Conservation (phyloP, 2,888 invertebrate genomes). For the Biston betularia region DNA sequence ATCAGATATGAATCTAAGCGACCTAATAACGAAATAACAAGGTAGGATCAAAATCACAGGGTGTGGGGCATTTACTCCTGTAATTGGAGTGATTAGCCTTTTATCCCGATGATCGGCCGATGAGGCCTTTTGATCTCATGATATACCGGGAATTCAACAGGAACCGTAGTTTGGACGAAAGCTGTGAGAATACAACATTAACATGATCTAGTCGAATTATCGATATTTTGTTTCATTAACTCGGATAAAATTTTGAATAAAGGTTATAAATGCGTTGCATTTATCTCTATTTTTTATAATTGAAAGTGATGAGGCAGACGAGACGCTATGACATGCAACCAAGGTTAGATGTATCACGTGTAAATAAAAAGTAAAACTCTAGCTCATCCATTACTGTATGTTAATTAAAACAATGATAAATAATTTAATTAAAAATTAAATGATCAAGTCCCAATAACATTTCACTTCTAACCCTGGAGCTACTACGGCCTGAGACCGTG, state of each 20-base stretch:
- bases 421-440: constrained; percentile 40
- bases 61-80: constrained; percentile 25
- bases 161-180: not conserved
- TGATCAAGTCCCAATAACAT: constrained; percentile 49
- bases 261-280: too few relatives aligned
- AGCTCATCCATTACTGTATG: not conserved
- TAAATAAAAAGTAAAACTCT: not conserved
- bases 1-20: constrained; percentile 27
- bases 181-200: too few relatives aligned
- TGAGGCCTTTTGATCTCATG: constrained; percentile 17
- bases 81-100: constrained; percentile 29
- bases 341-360: not conserved
- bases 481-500: constrained; percentile 32
- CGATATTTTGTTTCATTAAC: too few relatives aligned
- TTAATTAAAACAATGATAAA: constrained; percentile 8
- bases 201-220: too few relatives aligned
- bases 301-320: too few relatives aligned
- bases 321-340: too few relatives aligned
- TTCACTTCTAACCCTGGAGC: constrained; percentile 55
- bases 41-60: constrained; percentile 26
- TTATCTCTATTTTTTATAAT: too few relatives aligned
- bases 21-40: constrained; percentile 30
- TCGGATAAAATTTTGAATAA: too few relatives aligned
- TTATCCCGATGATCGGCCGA: constrained; percentile 12
- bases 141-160: constrained; percentile 13